Base-by-base conservation (phyloP, 2,113 vertebrate genomes). In the Campylomormyrus numenius region DNA sequence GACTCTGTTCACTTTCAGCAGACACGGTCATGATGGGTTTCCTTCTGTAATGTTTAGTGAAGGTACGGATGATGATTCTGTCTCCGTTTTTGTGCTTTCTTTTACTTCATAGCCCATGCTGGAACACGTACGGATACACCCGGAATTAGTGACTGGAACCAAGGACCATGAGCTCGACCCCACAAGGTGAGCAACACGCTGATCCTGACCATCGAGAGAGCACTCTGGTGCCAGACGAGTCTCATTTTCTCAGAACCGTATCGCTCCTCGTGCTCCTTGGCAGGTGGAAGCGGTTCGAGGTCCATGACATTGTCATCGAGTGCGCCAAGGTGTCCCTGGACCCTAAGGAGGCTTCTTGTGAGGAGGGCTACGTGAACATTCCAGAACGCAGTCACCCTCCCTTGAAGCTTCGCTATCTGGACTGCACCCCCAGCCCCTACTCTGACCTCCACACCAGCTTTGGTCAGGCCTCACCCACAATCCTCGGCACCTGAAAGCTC, bases 291-390 rank as follows among this genome's bases (percentile, higher is more conserved):
- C 96, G 96, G 91, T 96, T 97, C 90, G 98, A 99, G 93, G 97
- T 98, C 90, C 98, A 99, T 46, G 98, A 99, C 95, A 98, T 99
- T 84, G 96, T 99, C 88, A 97, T 99, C 58, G 98, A 99, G 95
- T 99, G 98, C 96, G 97, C 98, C 96, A 96, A 97, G 95, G 96
- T 99, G 93, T 99, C 98, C 90, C 96, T 99, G 96, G 98, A 99
- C 92, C 97, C 98, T 80, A 95, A 97, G 89, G 98, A 99, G 94
- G 97, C 97, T 0, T 99, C 97, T 0, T 98, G 96, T 85, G 98
- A 99, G 95, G 98, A 98, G 21, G 97, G 97, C 49, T 97, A 96
- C 93, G 95, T 94, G 85, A 96, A 95, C 87, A 93, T 96, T 91
- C 96, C 96, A 90, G 96, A 96, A 87, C 95, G 95, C 13, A 88